A percentile compares a stretch with the other conserved stretches of the same genome.
Evolutionary conservation across 2,888 invertebrate genomes (phyloP).

Genomic region (Rhamphomyia laevipes): DNA sequence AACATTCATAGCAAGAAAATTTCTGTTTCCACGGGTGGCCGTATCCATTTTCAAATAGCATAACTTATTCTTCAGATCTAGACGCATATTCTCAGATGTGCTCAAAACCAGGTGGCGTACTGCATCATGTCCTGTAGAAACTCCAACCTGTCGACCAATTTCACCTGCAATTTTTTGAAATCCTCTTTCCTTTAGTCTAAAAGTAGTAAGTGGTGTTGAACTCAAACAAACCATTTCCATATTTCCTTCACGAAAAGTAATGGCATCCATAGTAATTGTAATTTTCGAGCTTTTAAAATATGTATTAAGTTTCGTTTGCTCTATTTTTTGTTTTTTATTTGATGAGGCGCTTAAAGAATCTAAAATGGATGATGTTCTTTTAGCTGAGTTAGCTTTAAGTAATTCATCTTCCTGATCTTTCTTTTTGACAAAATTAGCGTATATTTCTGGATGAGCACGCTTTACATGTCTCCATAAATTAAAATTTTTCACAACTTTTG

Average conservation of each 20-base stretch:
- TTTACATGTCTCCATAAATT: neutral
- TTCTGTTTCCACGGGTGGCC: neutral
- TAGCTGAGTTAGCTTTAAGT: neutral
- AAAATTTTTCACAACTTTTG: neutral
- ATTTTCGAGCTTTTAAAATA: neutral
- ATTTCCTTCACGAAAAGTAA: slow-evolving; percentile 1
- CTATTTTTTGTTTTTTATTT: neutral
- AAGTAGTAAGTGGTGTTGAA: slow-evolving; percentile 2
- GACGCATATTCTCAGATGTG: neutral
- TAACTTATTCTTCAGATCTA: slow-evolving; percentile 1
- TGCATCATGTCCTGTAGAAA: neutral
- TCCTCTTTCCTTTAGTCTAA: neutral
- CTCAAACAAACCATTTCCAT: slow-evolving; percentile 3
- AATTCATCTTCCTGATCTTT: neutral
- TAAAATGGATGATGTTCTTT: neutral
- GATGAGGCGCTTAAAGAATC: neutral
- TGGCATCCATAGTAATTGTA: slow-evolving; percentile 1
- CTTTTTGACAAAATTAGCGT: neutral
- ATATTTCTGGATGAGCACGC: neutral
- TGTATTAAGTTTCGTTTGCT: neutral
- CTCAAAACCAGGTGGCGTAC: neutral
- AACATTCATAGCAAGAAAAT: neutral
- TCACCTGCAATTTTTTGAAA: slow-evolving; percentile 1
- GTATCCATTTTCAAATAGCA: neutral
- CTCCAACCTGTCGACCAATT: neutral